phyloP scores from a whole-genome alignment of 2,113 vertebrate species.

The Antennarius striatus region DNA sequence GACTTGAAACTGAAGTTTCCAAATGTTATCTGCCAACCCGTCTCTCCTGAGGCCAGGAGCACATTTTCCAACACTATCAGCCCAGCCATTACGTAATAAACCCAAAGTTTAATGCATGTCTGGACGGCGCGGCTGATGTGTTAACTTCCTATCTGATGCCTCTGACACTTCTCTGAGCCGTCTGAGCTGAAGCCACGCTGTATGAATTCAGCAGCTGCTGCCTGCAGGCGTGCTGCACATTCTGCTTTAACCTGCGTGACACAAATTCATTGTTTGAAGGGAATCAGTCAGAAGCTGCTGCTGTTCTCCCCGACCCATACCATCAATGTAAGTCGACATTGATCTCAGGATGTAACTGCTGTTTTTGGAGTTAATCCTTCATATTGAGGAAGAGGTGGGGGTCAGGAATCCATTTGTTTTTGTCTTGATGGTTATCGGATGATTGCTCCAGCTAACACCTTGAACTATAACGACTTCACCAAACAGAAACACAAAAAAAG shows the following conservation, averaged over 20 bases:
- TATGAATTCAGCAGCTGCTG: conserved; percentile 9
- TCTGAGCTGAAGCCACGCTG: conserved; percentile 2
- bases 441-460: too few relatives aligned
- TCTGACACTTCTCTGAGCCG: conserved; percentile 6
- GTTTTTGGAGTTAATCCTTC: conserved; percentile 13
- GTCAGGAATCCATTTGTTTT: too few relatives aligned
- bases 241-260: conserved; percentile 25
- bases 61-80: conserved; percentile 37
- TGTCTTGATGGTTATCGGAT: too few relatives aligned
- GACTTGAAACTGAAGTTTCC: conserved; percentile 28
- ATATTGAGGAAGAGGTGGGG: too few relatives aligned
- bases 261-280: conserved; percentile 40
- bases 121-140: conserved; percentile 6
- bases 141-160: conserved; percentile 16
- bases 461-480: too few relatives aligned
- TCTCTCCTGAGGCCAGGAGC: conserved; percentile 9
- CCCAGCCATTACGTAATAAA: conserved; percentile 37
- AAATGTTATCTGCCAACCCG: conserved; percentile 21
- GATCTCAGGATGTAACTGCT: conserved; percentile 13
- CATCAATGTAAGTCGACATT: conserved; percentile 10
- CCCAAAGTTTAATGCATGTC: conserved; percentile 17
- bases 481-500: too few relatives aligned
- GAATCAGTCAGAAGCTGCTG: conserved; percentile 16
- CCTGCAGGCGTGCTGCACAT: background rate
- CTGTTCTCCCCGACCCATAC: conserved; percentile 15